Evolutionary conservation across 2,888 invertebrate species (phyloP).

Genomic region (Hypolimnas misippus): DNA sequence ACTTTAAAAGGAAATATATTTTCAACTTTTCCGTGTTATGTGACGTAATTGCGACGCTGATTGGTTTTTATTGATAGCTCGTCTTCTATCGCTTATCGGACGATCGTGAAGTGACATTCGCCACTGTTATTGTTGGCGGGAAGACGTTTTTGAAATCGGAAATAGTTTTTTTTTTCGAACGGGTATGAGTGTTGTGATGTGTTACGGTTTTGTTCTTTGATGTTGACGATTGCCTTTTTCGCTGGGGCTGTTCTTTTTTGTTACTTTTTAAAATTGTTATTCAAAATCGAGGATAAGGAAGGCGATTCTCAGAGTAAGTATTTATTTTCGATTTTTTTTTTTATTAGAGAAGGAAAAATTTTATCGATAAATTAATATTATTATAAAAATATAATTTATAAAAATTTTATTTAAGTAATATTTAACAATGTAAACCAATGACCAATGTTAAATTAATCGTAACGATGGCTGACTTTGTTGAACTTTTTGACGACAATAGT

Average conservation of each 20-base stretch:
- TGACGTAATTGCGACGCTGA: conserved; percentile 33
- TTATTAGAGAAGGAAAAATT: conserved; percentile 3
- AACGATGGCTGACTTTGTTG: conserved; percentile 41
- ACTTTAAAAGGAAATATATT: conserved; percentile 38
- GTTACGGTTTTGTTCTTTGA: conserved; percentile 56
- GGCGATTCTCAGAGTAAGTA: conserved; percentile 53
- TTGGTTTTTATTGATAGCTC: conserved; percentile 35
- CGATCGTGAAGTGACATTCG: conserved; percentile 54
- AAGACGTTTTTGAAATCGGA: conserved; percentile 53
- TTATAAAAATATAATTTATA: background rate
- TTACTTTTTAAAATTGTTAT: conserved; percentile 56
- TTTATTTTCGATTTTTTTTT: conserved; percentile 27
- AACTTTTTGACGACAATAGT: conserved; percentile 45
- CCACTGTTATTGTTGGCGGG: conserved; percentile 64
- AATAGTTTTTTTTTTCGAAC: conserved; percentile 50
- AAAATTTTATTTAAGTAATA: background rate
- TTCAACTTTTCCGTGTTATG: conserved; percentile 39
- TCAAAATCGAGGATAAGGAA: conserved; percentile 40
- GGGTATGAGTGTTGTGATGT: conserved; percentile 73
- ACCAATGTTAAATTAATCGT: conserved; percentile 23
- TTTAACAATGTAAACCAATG: conserved; percentile 16
- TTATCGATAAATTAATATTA: background rate
- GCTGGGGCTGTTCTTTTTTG: conserved; percentile 58
- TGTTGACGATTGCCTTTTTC: conserved; percentile 65
- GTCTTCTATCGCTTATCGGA: conserved; percentile 34